phyloP scores from a whole-genome alignment of 2,888 invertebrate genomes.

The Dryobotodes eremita region DNA sequence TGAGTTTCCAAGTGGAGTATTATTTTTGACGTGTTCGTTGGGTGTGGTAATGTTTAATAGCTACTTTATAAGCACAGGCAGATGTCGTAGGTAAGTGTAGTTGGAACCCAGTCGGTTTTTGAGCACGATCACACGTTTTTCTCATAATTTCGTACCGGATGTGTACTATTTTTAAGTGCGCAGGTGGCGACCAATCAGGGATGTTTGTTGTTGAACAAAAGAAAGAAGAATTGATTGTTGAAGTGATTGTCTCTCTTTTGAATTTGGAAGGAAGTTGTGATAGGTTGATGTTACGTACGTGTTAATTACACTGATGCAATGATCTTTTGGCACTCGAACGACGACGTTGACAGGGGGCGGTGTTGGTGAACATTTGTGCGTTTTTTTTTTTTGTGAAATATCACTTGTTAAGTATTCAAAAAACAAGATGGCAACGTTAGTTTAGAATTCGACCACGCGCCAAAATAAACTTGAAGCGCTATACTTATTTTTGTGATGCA shows the following conservation, averaged over 20 bases:
- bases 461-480: too few species aligned
- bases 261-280: slow-evolving; percentile 49
- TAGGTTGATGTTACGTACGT: not conserved
- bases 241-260: slow-evolving; percentile 27
- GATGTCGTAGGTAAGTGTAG: slow-evolving; percentile 55
- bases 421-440: too few species aligned
- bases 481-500: not conserved
- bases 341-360: too few species aligned
- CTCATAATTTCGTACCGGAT: slow-evolving; percentile 73
- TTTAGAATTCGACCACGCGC: too few species aligned
- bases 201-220: slow-evolving; percentile 59
- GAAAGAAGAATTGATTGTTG: slow-evolving; percentile 32
- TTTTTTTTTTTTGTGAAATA: too few species aligned
- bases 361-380: too few species aligned
- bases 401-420: too few species aligned
- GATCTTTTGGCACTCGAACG: too few species aligned
- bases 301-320: not conserved
- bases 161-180: slow-evolving; percentile 74
- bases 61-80: slow-evolving; percentile 62
- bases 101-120: slow-evolving; percentile 64
- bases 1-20: slow-evolving; percentile 7
- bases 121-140: slow-evolving; percentile 81
- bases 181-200: slow-evolving; percentile 73
- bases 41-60: slow-evolving; percentile 53
- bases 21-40: not conserved